phyloP scores from a whole-genome alignment of 64 coral and sea anemone species.

The Actinia equina region DNA sequence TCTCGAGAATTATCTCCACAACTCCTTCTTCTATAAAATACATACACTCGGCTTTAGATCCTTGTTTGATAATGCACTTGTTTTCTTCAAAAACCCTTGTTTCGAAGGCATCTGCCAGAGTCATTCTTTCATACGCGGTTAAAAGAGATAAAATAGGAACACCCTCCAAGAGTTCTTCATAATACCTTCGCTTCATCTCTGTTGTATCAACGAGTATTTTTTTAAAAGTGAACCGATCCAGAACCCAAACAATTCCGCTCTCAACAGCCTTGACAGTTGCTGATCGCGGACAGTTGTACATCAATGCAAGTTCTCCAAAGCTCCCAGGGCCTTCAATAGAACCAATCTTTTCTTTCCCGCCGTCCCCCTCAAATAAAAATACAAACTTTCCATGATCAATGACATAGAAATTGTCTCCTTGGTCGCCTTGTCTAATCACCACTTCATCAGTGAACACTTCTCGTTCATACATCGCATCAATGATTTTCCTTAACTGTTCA shows the following conservation, averaged over 20 bases:
- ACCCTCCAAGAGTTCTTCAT: slow-evolving; percentile 36
- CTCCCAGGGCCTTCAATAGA: slow-evolving; percentile 29
- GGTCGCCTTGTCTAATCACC: slow-evolving; percentile 38
- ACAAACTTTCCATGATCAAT: slow-evolving; percentile 57
- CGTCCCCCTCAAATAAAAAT: slow-evolving; percentile 32
- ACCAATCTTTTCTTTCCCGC: slow-evolving; percentile 22
- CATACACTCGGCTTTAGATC: slow-evolving; percentile 32
- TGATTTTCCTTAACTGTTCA: slow-evolving; percentile 36
- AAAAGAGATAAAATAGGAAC: slow-evolving; percentile 41
- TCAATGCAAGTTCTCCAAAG: slow-evolving; percentile 51
- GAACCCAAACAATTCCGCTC: slow-evolving; percentile 40
- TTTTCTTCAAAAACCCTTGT: slow-evolving; percentile 48
- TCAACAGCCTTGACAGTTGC: slow-evolving; percentile 34
- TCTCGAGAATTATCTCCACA: slow-evolving; percentile 34
- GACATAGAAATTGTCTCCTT: slow-evolving; percentile 56
- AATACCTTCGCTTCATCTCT: slow-evolving; percentile 41
- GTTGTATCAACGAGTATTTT: slow-evolving; percentile 49
- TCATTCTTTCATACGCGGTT: slow-evolving; percentile 41
- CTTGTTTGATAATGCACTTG: slow-evolving; percentile 55
- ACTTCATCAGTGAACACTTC: slow-evolving; percentile 27
- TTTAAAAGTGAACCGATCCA: slow-evolving; percentile 45
- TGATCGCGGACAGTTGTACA: slow-evolving; percentile 53
- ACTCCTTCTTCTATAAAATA: slow-evolving; percentile 64
- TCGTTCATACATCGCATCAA: slow-evolving; percentile 62
- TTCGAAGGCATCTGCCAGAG: slow-evolving; percentile 42